phyloP scores from a whole-genome alignment of 2,797 vertebrate species.

The Agapornis canus region DNA sequence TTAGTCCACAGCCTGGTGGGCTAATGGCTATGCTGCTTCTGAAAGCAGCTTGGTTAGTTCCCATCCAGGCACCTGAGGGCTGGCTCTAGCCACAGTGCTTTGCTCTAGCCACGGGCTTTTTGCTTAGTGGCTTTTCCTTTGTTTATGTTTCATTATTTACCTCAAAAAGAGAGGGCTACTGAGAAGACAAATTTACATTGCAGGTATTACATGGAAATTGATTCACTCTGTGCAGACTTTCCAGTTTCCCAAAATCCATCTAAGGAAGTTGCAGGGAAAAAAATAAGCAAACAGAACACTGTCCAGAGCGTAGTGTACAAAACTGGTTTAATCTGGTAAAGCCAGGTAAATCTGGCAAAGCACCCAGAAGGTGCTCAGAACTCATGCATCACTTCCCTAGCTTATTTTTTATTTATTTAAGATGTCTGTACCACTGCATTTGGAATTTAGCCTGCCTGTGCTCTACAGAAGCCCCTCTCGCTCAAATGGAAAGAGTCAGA shows the following conservation, averaged over 20 bases:
- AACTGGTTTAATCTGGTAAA: neutral
- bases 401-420: neutral
- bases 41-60: neutral
- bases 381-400: neutral
- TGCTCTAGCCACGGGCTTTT: neutral
- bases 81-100: neutral
- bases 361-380: neutral
- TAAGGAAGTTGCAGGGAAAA: neutral
- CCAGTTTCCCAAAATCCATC: neutral
- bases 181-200: neutral
- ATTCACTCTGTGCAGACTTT: neutral
- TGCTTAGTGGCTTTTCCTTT: neutral
- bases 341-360: neutral
- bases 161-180: neutral
- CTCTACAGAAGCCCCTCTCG: neutral
- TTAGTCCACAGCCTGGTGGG: neutral
- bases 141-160: neutral
- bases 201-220: neutral
- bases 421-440: neutral
- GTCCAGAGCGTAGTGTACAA: neutral
- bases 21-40: neutral
- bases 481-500: neutral
- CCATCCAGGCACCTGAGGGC: rapidly evolving
- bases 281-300: neutral
- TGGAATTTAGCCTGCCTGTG: neutral